Conservation (phyloP, 2,888 invertebrate genomes). For the Drosophila silvestris region DNA sequence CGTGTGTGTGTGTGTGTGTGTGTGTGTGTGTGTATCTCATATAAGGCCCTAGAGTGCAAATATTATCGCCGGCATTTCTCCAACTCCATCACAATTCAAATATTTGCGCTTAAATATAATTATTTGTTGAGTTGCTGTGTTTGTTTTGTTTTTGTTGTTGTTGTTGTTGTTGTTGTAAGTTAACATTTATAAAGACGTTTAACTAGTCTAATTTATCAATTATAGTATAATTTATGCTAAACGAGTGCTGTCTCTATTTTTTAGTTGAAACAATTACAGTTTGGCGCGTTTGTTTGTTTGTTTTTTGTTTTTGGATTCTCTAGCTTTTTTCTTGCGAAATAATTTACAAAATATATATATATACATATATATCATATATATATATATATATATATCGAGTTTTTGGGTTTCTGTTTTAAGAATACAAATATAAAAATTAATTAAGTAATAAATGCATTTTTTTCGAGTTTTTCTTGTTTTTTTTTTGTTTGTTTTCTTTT, state of each 20-base stretch:
- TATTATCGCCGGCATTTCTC: conserved; percentile 61
- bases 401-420: conserved; percentile 39
- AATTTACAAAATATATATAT: conserved; percentile 74
- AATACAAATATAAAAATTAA: conserved; percentile 78
- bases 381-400: conserved; percentile 43
- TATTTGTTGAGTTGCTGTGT: conserved; percentile 32
- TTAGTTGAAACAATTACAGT: conserved; percentile 67
- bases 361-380: conserved; percentile 30
- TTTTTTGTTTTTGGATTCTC: conserved; percentile 68
- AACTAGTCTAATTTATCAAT: conserved; percentile 75
- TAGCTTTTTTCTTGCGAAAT: conserved; percentile 73
- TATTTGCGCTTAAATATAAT: conserved; percentile 78
- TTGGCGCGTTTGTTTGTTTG: conserved; percentile 39
- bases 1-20: conserved; percentile 20
- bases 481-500: conserved; percentile 18
- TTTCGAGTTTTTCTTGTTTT: conserved; percentile 39
- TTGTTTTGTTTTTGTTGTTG: conserved; percentile 16
- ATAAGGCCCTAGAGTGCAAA: conserved; percentile 81
- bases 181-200: conserved; percentile 70
- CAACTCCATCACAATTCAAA: conserved; percentile 71
- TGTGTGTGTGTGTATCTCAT: conserved; percentile 68
- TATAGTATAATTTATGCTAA: conserved; percentile 76
- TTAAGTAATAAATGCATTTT: conserved; percentile 80
- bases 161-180: conserved; percentile 46
- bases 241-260: conserved; percentile 63